phyloP scores from a whole-genome alignment of 2,888 invertebrate species.

The Hipparchia sbordonii region DNA sequence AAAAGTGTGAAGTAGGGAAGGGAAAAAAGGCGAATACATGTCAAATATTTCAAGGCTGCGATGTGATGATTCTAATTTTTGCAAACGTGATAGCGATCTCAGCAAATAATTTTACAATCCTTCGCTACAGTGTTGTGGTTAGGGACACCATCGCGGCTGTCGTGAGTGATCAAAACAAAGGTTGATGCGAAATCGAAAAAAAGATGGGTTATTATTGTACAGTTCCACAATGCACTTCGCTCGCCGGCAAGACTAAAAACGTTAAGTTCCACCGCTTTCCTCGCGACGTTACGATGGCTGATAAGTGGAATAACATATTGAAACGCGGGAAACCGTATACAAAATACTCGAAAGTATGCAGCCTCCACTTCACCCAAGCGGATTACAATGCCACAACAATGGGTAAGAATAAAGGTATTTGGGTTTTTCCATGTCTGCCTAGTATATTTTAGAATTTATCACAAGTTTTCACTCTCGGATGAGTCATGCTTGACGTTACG shows the following conservation, averaged over 20 bases:
- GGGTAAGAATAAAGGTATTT: slow-evolving; percentile 80
- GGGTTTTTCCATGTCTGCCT: slow-evolving; percentile 68
- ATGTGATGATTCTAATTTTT: slow-evolving; percentile 79
- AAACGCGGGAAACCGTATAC: slow-evolving; percentile 77
- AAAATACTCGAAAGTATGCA: slow-evolving; percentile 81
- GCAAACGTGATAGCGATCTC: slow-evolving; percentile 75
- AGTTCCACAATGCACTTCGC: slow-evolving; percentile 79
- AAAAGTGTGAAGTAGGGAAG: slow-evolving; percentile 66
- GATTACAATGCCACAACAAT: slow-evolving; percentile 80
- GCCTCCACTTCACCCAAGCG: slow-evolving; percentile 73
- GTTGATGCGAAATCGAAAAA: slow-evolving; percentile 42
- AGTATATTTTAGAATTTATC: slow-evolving; percentile 42
- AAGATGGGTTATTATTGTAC: slow-evolving; percentile 82
- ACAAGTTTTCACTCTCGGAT: slow-evolving; percentile 51
- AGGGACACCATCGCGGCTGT: slow-evolving; percentile 50
- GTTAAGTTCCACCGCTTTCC: slow-evolving; percentile 80
- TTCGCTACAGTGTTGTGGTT: slow-evolving; percentile 43
- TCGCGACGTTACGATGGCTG: slow-evolving; percentile 67
- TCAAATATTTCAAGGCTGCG: slow-evolving; percentile 81
- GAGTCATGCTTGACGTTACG: slow-evolving; percentile 51
- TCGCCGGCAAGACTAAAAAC: slow-evolving; percentile 81
- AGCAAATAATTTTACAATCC: slow-evolving; percentile 59
- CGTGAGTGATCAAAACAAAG: slow-evolving; percentile 56
- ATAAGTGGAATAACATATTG: slow-evolving; percentile 73
- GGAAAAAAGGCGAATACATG: slow-evolving; percentile 77